Evolutionary conservation across 2,113 vertebrate species (phyloP), one percentile per base, ranked within the genome.

Genomic region (Thomomys bottae): DNA sequence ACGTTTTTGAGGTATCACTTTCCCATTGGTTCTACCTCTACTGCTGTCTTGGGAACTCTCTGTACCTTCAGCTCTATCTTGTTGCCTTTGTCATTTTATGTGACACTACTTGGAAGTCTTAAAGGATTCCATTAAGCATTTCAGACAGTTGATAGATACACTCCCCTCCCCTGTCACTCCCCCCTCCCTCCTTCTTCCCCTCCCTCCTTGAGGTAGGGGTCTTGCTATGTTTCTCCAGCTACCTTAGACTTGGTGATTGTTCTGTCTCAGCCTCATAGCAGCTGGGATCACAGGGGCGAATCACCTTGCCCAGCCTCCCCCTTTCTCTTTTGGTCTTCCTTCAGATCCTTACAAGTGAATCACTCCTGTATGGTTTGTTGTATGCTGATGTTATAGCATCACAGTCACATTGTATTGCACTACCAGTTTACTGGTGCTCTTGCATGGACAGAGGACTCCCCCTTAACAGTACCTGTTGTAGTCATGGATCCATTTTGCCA

Each of bases 1-100:
- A 63, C 38, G 17, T 54, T 24, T 23, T 34, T 42, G 5, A 1
- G 76, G 26, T 0, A 0, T 40, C 70, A 24, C 42, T 26, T 32
- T 17, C 10, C 38, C 1, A 3, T 4, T 34, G 34, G 75, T 11
- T 1, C 12, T 3, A 14, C n/a, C 2, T 9, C 54, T 28, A 26
- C 30, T 70, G 10, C 11, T 2, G 0, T 18, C 6, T 6, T 28
- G 26, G 24, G 67, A 23, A 2, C 15, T 15, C 15, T 15, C 12
- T 63, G 32, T 26, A 1, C 4, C 64, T 36, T 26, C 7, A 7
- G 20, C 40, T 42, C 1, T 3, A 11, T 5, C 23, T 34, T 11
- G 18, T 7, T 66, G 67, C 45, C 14, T 17, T 70, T 67, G 5
- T 3, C 20, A 15, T 11, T 45, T 78, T 24, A n/a, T 59, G 4